These are phyloP conservation scores for Xylota segnis DNA, from an alignment of 2,888 invertebrate species.

Conservation along the genomic window DNA sequence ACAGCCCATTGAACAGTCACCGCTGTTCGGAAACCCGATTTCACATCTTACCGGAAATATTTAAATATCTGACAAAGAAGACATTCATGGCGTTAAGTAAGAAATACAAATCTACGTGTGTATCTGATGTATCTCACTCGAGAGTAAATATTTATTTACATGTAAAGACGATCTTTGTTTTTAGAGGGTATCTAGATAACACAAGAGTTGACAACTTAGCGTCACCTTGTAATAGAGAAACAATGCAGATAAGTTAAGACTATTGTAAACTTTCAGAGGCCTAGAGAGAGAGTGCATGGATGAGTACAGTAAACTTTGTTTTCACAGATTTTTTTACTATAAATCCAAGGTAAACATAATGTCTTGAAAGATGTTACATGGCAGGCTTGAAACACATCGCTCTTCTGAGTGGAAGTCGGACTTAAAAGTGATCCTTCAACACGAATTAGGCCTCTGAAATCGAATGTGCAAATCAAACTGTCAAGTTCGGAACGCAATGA, in stretches of 20 bases:
- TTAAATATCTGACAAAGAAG: conserved; percentile 49
- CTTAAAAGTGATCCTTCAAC: no score
- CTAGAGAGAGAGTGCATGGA: neutral
- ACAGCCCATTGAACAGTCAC: conserved; percentile 11
- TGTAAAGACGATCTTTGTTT: conserved; percentile 9
- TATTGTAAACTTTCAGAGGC: neutral
- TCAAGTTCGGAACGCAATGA: no score
- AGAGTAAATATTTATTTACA: conserved; percentile 17
- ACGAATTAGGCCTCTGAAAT: no score
- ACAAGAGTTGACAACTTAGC: conserved; percentile 11
- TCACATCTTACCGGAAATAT: conserved; percentile 30
- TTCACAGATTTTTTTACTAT: neutral
- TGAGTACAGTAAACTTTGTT: neutral
- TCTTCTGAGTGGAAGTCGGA: no score
- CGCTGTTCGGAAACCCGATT: conserved; percentile 16
- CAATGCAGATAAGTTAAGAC: neutral
- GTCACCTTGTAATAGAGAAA: conserved; percentile 11
- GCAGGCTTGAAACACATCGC: no score
- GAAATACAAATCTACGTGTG: neutral
- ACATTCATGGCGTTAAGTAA: conserved; percentile 12
- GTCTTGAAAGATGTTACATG: no score
- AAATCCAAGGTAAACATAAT: no score
- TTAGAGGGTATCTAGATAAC: conserved; percentile 24
- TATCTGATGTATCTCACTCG: conserved; percentile 9
- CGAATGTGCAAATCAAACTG: no score